A percentile compares a stretch with the other conserved stretches of the same genome.
These are phyloP conservation scores for Aphelocoma coerulescens DNA, from an alignment of 2,113 vertebrate genomes.

Conservation along the genomic window DNA sequence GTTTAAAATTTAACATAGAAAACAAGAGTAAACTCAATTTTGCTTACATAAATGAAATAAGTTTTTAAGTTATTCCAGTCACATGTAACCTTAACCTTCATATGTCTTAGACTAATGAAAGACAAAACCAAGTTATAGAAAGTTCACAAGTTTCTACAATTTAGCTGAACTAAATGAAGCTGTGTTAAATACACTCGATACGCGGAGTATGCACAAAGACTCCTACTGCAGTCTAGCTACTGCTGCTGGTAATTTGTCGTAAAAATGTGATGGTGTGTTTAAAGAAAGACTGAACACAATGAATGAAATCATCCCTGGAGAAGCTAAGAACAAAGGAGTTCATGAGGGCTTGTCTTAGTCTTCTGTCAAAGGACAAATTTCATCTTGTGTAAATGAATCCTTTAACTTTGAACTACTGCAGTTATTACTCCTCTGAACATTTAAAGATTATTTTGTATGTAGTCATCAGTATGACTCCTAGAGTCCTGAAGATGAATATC, in stretches of 20 bases:
- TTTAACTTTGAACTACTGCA: constrained; percentile 25
- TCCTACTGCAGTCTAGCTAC: background rate
- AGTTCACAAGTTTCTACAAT: background rate
- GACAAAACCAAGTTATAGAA: background rate
- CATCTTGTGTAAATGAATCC: background rate
- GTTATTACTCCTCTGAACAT: background rate
- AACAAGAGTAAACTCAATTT: background rate
- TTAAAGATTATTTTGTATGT: background rate
- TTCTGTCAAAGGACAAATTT: background rate
- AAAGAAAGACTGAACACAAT: background rate
- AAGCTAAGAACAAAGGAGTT: constrained; percentile 11
- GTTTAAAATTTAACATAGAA: background rate
- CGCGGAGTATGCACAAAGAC: background rate
- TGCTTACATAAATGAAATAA: background rate
- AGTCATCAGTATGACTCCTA: constrained; percentile 14
- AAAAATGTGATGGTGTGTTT: background rate
- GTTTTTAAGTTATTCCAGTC: background rate
- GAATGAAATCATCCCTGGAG: background rate
- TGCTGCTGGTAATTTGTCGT: background rate
- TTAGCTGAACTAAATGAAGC: background rate
- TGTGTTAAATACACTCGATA: background rate
- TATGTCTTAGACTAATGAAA: background rate
- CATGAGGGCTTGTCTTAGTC: background rate
- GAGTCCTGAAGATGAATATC: background rate
- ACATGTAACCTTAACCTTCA: background rate